Base-by-base conservation (phyloP, 2,113 vertebrate genomes). In the Peromyscus polionotus region DNA sequence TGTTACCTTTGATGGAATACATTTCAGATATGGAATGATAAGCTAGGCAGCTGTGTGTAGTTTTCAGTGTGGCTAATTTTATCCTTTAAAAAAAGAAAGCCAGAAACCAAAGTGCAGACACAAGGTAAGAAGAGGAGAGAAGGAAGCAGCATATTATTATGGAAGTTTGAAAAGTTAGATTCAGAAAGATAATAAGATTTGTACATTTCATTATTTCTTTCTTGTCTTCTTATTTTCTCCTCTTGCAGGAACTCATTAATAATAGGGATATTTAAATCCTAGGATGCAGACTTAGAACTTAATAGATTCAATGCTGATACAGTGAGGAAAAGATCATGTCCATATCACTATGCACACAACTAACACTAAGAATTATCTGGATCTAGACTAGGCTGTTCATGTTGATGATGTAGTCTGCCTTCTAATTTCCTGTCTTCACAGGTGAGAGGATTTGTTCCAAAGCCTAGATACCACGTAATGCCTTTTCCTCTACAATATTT, bases 231-330 rank as follows among this genome's bases (percentile, higher is more conserved):
- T 73, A 22, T 90, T 79, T 67, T 63, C 17, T 80, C 51, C 12
- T 89, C 13, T 2, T n/a, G 2, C 7, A 81, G 9, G 92, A 39
- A 54, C 11, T 61, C 6, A 33, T 85, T 88, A 85, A 72, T 39
- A 24, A 45, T 65, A 42, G n/a, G 42, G 48, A 87, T 83, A 39
- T 59, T 95, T 94, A 83, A 91, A 91, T 61, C n/a, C 19, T 80
- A 96, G n/a, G 22, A 57, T 93, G 9, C 70, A 5, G 16, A 70
- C 57, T 91, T 92, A 67, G 33, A 89, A 91, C 24, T 16, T 13
- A 63, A 73, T 65, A 73, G 63, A 75, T 48, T 93, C 26, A 39
- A 36, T 20, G 57, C 1, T 59, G 51, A 88, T 39, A 81, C 51
- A 88, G 1, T 90, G 67, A 42, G 16, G 61, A 73, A 93, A 91